phyloP scores from a whole-genome alignment of 2,888 invertebrate species.

The Tholera decimalis region DNA sequence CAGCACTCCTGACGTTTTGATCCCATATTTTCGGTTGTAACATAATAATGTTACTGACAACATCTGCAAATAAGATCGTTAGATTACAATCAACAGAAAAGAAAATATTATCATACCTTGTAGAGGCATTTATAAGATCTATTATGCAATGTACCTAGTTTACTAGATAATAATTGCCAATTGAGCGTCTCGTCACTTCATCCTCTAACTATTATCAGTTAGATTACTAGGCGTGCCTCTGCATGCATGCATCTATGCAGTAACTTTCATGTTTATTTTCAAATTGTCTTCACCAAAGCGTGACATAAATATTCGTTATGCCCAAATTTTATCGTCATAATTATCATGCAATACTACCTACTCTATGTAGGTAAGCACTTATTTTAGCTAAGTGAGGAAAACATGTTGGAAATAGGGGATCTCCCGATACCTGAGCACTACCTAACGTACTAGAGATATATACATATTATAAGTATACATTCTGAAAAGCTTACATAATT shows the following conservation, averaged over 20 bases:
- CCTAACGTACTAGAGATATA: too few relatives aligned
- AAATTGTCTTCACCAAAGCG: too few relatives aligned
- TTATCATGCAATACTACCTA: too few relatives aligned
- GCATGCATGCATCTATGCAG: too few relatives aligned
- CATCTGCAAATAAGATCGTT: constrained; percentile 87
- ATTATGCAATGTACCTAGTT: constrained; percentile 7
- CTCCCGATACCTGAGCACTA: too few relatives aligned
- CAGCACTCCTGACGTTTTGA: constrained; percentile 96
- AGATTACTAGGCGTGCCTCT: too few relatives aligned
- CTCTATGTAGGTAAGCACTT: too few relatives aligned
- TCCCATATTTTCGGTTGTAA: constrained; percentile 95
- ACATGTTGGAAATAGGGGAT: neutral
- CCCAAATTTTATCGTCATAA: too few relatives aligned
- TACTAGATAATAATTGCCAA: constrained; percentile 9
- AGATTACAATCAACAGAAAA: neutral
- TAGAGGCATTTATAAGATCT: neutral
- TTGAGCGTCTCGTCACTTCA: neutral
- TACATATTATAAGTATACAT: too few relatives aligned
- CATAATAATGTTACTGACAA: constrained; percentile 93
- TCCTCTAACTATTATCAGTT: neutral
- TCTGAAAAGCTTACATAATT: too few relatives aligned
- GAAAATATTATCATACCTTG: neutral
- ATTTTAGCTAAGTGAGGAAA: neutral
- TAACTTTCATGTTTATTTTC: too few relatives aligned
- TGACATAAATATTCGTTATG: too few relatives aligned